Evolutionary conservation across 2,113 vertebrate species (phyloP), one percentile per base, ranked within the genome.

Genomic region (Sinocyclocheilus maitianheensis): DNA sequence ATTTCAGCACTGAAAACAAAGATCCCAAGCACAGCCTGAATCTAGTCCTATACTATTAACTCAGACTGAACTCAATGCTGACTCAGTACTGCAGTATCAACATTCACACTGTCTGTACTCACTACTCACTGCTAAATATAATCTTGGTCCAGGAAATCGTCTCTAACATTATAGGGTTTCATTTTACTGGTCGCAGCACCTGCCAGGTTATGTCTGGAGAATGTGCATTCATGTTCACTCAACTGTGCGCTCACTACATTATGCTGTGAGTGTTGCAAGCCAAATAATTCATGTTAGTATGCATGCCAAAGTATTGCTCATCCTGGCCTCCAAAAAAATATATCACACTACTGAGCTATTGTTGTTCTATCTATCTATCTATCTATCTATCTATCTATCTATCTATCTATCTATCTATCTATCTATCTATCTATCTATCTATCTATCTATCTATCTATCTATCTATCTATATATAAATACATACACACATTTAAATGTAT

Each of bases 191-290:
- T 79, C 26, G 16, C 13, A 67, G 20, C 14, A 79, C 46, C 51
- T 81, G 77, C 65, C 78, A 75, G 77, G 46, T 63, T 75, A 9
- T 2, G 82, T 86, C 55, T 40, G 2, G 12, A 75, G 58, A 62
- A 72, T 71, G 20, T 71, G 12, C 53, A 55, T 51, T 85, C 30
- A 24, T 60, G 55, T 40, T 85, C 53, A 77, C n/a, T 80, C 77
- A 79, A 53, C 55, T 62, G 20, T 46, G 62, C 14, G 14, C 79
- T 51, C 1, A 26, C 79, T 81, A n/a, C 62, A 67, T 81, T 81
- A 30, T 30, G 40, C n/a, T 67, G 62, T 46, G 22, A 51, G 62
- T 24, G 2, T 48, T 67, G 62, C 43, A 26, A 13, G 24, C 10
- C 24, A 62, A 77, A 77, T 18, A 60, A 74, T 63, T 77, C 11